These are phyloP conservation scores for Drosophila gunungcola DNA, from an alignment of 1,140 invertebrate genomes.

Conservation along the genomic window DNA sequence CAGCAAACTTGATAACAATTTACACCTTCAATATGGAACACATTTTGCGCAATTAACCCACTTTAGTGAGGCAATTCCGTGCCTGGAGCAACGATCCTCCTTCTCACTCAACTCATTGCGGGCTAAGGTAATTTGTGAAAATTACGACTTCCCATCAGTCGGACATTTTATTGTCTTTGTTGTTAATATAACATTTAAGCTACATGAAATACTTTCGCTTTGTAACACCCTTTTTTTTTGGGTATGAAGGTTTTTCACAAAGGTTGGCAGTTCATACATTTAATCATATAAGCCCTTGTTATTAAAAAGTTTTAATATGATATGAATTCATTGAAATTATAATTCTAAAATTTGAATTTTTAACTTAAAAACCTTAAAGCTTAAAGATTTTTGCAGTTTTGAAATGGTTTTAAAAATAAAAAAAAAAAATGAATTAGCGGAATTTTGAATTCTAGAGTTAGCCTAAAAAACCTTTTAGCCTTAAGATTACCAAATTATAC, in stretches of 20 bases:
- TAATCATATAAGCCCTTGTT: too few species aligned
- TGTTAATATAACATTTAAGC: conserved; percentile 38
- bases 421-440: too few species aligned
- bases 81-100: conserved; percentile 27
- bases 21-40: conserved; percentile 72
- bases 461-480: too few species aligned
- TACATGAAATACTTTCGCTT: conserved; percentile 49
- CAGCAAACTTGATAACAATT: conserved; percentile 71
- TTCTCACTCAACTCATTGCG: conserved; percentile 35
- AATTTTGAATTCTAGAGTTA: too few species aligned
- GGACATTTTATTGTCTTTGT: conserved; percentile 58
- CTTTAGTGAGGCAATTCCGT: conserved; percentile 19
- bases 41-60: conserved; percentile 59
- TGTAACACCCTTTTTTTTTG: conserved; percentile 6
- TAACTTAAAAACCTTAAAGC: too few species aligned
- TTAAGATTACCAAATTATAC: neutral
- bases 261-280: neutral
- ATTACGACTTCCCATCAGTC: conserved; percentile 63
- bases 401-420: too few species aligned
- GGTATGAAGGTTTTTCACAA: neutral
- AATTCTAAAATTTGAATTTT: too few species aligned
- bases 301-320: too few species aligned
- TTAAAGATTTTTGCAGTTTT: too few species aligned
- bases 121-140: conserved; percentile 61
- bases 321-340: too few species aligned